Evolutionary conservation across 2,797 vertebrate species (phyloP).

Genomic region (Diceros bicornis): DNA sequence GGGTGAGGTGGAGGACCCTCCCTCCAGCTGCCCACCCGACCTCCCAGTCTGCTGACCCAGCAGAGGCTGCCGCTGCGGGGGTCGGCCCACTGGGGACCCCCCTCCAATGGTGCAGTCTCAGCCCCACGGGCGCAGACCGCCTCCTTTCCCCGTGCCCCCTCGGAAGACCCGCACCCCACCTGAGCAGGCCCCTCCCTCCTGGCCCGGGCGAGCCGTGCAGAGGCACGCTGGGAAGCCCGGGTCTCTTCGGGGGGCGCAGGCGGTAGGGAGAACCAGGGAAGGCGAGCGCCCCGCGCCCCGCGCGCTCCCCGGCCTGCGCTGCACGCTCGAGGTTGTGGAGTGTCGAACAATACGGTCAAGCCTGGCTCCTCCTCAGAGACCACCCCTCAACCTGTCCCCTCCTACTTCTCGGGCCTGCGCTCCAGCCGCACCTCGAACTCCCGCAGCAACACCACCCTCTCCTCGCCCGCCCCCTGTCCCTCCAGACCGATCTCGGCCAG

Average conservation of each 20-base stretch:
- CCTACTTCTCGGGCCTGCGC: slow-evolving; percentile 42
- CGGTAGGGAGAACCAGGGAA: neutral
- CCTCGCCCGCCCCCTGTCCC: neutral
- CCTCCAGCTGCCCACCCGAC: neutral
- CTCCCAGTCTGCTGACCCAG: neutral
- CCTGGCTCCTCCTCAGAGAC: slow-evolving; percentile 81
- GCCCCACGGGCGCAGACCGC: neutral
- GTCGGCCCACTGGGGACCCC: neutral
- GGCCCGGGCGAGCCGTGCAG: too few species aligned
- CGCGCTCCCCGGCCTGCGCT: neutral
- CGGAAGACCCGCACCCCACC: neutral
- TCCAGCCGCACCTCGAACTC: neutral
- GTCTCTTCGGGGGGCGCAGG: neutral
- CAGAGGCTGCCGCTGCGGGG: neutral
- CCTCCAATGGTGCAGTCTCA: neutral
- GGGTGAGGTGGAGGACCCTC: neutral
- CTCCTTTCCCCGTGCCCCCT: neutral
- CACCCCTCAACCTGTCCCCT: slow-evolving; percentile 76
- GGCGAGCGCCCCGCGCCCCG: neutral
- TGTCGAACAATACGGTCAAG: slow-evolving; percentile 69
- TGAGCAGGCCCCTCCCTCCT: neutral
- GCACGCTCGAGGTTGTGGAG: neutral
- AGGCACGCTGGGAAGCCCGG: neutral
- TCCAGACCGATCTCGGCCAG: neutral
- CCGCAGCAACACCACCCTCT: neutral